Percentiles rank a stretch among this genome's conserved stretches.
phyloP scores from a whole-genome alignment of 2,797 vertebrate genomes.

The Gouania willdenowi region DNA sequence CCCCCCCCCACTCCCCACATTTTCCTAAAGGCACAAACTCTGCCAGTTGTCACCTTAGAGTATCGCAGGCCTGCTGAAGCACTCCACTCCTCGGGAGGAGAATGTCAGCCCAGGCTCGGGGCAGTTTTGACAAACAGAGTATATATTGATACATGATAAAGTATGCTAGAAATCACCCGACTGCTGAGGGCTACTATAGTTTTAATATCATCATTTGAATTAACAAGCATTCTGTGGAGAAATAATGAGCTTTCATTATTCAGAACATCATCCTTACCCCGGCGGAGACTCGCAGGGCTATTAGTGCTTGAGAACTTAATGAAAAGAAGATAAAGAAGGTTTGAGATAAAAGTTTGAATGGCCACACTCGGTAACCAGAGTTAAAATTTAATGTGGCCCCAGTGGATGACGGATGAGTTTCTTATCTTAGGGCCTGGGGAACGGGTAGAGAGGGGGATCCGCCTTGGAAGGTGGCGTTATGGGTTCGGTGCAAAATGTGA shows the following conservation, averaged over 20 bases:
- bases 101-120: slow-evolving; percentile 99
- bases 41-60: slow-evolving; percentile 97
- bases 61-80: slow-evolving; percentile 94
- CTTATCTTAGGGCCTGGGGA: slow-evolving; percentile 74
- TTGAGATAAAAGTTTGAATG: slow-evolving; percentile 99
- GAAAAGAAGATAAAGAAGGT: slow-evolving; percentile 99
- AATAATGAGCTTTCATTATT: slow-evolving; percentile 99
- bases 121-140: slow-evolving; percentile 99
- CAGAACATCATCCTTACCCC: slow-evolving; percentile 99
- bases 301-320: slow-evolving; percentile 99
- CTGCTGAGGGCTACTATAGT: slow-evolving; percentile 99
- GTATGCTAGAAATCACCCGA: slow-evolving; percentile 99
- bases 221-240: slow-evolving; percentile 99
- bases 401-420: slow-evolving; percentile 84
- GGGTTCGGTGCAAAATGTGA: slow-evolving; percentile 56
- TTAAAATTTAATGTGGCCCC: slow-evolving; percentile 97
- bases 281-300: slow-evolving; percentile 94
- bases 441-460: slow-evolving; percentile 59
- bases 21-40: slow-evolving; percentile 96
- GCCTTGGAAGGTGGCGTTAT: slow-evolving; percentile 61
- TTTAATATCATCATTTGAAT: slow-evolving; percentile 99
- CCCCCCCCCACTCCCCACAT: slow-evolving; percentile 51
- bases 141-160: slow-evolving; percentile 99
- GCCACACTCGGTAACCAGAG: slow-evolving; percentile 97
- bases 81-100: slow-evolving; percentile 86